phyloP scores from a whole-genome alignment of 1,140 invertebrate species.

The Euura saliciscinereae region DNA sequence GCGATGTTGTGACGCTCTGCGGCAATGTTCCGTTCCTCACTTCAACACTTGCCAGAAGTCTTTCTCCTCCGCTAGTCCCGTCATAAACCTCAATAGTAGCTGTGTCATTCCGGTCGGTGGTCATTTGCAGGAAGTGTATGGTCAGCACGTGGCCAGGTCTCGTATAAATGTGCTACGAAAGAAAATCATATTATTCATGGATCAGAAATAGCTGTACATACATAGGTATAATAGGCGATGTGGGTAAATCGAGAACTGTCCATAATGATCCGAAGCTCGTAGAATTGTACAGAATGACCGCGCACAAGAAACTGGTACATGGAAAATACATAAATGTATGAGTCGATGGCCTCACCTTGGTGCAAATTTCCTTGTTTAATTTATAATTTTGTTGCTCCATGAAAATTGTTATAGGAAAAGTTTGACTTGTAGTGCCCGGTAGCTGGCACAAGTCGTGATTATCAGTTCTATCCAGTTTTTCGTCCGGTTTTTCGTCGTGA shows the following conservation, averaged over 20 bases:
- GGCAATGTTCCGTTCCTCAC: conserved; percentile 82
- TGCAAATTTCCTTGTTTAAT: conserved; percentile 70
- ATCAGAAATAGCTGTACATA: conserved; percentile 20
- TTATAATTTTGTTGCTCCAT: conserved; percentile 78
- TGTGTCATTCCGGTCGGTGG: conserved; percentile 75
- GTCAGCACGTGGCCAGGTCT: conserved; percentile 80
- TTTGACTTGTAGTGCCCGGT: conserved; percentile 80
- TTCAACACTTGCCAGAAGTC: conserved; percentile 69
- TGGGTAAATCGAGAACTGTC: not conserved
- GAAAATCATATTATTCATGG: not conserved
- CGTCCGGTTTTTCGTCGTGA: conserved; percentile 76
- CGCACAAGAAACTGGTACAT: too few relatives aligned
- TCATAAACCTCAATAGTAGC: conserved; percentile 79
- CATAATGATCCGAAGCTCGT: too few relatives aligned
- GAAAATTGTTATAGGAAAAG: conserved; percentile 79
- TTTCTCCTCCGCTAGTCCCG: conserved; percentile 72
- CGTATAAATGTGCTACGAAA: conserved; percentile 71
- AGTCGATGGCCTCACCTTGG: conserved; percentile 61
- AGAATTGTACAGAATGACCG: too few relatives aligned
- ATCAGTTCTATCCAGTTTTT: conserved; percentile 72
- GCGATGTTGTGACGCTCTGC: conserved; percentile 81
- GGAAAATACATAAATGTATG: too few relatives aligned
- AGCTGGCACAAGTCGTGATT: conserved; percentile 84
- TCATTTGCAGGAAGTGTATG: conserved; percentile 79
- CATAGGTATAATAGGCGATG: not conserved